Percentiles rank a stretch among this genome's conserved stretches.
These are phyloP conservation scores for Eupristina koningsbergeri DNA, from an alignment of 1,140 invertebrate genomes.

Conservation along the genomic window DNA sequence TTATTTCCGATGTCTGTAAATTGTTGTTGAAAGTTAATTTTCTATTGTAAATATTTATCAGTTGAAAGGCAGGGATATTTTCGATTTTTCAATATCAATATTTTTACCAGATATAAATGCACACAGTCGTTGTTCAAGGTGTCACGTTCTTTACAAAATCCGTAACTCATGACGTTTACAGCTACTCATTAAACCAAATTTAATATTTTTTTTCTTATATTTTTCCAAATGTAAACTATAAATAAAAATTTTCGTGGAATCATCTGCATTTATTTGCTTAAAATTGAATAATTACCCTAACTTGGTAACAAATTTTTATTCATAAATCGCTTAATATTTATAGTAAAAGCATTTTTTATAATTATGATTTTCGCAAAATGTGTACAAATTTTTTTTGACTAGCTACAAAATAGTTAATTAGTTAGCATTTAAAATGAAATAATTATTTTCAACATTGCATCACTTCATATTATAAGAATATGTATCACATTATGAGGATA, in stretches of 20 bases:
- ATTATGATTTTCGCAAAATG: neutral
- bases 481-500: neutral
- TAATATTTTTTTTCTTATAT: neutral
- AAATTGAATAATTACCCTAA: neutral
- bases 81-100: too few species aligned
- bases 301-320: neutral
- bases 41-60: too few species aligned
- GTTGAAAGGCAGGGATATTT: too few species aligned
- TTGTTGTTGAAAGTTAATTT: too few species aligned
- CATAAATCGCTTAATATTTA: neutral
- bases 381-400: neutral
- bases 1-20: too few species aligned
- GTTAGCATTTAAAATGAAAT: neutral
- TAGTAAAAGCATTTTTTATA: neutral
- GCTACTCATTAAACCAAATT: neutral
- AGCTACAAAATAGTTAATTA: slow-evolving; percentile 10
- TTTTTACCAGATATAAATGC: neutral
- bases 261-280: too few species aligned
- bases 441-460: neutral
- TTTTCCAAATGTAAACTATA: neutral
- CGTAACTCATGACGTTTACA: neutral
- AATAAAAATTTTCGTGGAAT: neutral
- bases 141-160: neutral
- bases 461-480: neutral
- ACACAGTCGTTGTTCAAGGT: neutral